Percentiles rank a stretch among this genome's conserved stretches.
Evolutionary conservation across 2,113 vertebrate species (phyloP).

Genomic region (Tupaia tana): DNA sequence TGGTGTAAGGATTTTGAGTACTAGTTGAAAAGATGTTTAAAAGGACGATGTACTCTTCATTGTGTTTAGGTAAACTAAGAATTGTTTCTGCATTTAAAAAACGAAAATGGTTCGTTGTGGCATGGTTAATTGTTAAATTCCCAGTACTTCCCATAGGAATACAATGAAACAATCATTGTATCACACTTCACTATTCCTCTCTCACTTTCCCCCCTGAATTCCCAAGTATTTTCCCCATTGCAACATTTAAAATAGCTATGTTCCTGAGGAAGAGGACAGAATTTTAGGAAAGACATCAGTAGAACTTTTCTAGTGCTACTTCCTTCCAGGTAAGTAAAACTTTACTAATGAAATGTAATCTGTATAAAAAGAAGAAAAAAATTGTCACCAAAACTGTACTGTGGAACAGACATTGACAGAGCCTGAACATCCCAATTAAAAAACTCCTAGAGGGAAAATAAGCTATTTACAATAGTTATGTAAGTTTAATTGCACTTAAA

Average conservation of each 20-base stretch:
- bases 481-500: slow-evolving; percentile 42
- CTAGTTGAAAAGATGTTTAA: slow-evolving; percentile 77
- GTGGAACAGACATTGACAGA: neutral
- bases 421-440: slow-evolving; percentile 22
- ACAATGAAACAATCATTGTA: slow-evolving; percentile 74
- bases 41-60: slow-evolving; percentile 57
- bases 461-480: slow-evolving; percentile 26
- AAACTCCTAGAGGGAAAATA: slow-evolving; percentile 10
- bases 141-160: slow-evolving; percentile 66
- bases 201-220: slow-evolving; percentile 61
- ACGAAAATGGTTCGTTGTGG: slow-evolving; percentile 52
- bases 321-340: slow-evolving; percentile 78
- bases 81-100: slow-evolving; percentile 70
- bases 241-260: slow-evolving; percentile 77
- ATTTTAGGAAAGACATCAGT: slow-evolving; percentile 79
- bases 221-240: slow-evolving; percentile 73
- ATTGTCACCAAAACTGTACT: slow-evolving; percentile 39
- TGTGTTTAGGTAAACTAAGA: slow-evolving; percentile 75
- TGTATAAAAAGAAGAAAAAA: neutral
- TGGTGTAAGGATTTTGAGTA: slow-evolving; percentile 74
- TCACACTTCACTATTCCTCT: slow-evolving; percentile 62
- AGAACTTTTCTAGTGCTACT: slow-evolving; percentile 75
- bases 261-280: slow-evolving; percentile 78
- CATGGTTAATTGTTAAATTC: slow-evolving; percentile 70
- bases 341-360: slow-evolving; percentile 67